phyloP scores from a whole-genome alignment of 2,113 vertebrate genomes.

The Xenopus laevis region DNA sequence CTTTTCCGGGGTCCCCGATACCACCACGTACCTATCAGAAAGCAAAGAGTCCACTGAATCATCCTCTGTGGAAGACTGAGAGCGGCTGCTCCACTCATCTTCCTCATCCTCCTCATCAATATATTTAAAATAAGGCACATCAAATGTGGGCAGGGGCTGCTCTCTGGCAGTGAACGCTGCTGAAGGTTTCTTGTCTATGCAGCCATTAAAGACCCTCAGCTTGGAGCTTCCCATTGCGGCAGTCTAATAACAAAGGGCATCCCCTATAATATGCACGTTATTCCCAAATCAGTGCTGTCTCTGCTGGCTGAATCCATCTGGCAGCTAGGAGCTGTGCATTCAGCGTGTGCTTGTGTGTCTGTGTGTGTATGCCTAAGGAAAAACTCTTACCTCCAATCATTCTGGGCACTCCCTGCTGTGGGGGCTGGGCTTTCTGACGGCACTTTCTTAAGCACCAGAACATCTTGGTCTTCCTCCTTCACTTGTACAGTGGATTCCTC shows the following conservation, averaged over 20 bases:
- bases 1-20: slow-evolving; percentile 90
- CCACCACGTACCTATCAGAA: slow-evolving; percentile 88
- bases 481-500: slow-evolving; percentile 74
- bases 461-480: slow-evolving; percentile 74
- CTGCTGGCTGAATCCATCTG: slow-evolving; percentile 63
- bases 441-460: slow-evolving; percentile 84
- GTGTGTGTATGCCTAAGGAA: slow-evolving; percentile 51
- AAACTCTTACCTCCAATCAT: slow-evolving; percentile 67
- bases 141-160: slow-evolving; percentile 84
- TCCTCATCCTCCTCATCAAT: slow-evolving; percentile 88
- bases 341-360: slow-evolving; percentile 56
- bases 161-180: slow-evolving; percentile 67
- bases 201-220: slow-evolving; percentile 67
- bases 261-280: slow-evolving; percentile 56
- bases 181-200: slow-evolving; percentile 66
- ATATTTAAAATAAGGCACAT: slow-evolving; percentile 97
- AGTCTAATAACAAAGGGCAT: slow-evolving; percentile 60
- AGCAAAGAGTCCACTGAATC: slow-evolving; percentile 81
- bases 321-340: slow-evolving; percentile 67
- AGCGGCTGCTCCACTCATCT: slow-evolving; percentile 88
- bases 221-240: slow-evolving; percentile 77
- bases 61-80: slow-evolving; percentile 89
- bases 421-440: slow-evolving; percentile 75
- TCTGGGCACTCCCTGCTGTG: slow-evolving; percentile 59
- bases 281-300: slow-evolving; percentile 53